A percentile compares a stretch with the other conserved stretches of the same genome.
Evolutionary conservation across 2,888 invertebrate species (phyloP).

Genomic region (Listrodromus nycthemerus): DNA sequence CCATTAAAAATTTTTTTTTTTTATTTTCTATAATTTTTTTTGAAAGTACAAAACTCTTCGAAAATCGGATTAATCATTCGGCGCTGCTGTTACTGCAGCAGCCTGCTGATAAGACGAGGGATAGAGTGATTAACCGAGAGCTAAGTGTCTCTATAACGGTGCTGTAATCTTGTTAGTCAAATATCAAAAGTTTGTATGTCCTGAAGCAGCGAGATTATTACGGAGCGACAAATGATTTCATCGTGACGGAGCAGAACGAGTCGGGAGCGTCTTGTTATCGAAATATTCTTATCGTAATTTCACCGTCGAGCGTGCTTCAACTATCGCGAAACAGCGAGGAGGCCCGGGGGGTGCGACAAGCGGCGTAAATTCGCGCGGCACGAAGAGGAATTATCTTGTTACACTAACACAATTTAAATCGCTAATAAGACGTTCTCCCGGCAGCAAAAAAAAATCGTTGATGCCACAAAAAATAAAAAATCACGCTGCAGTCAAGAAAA

Average conservation of each 20-base stretch:
- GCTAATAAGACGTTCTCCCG: too few relatives aligned
- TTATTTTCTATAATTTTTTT: too few relatives aligned
- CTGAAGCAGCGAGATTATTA: constrained; percentile 5
- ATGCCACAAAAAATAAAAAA: too few relatives aligned
- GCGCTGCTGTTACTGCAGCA: too few relatives aligned
- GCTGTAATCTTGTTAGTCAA: background rate
- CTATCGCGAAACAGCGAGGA: background rate
- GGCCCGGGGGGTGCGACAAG: background rate
- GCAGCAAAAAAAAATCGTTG: too few relatives aligned
- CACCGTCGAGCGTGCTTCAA: constrained; percentile 5
- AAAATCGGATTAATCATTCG: too few relatives aligned
- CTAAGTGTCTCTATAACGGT: background rate
- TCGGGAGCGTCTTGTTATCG: constrained; percentile 10
- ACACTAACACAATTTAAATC: too few relatives aligned
- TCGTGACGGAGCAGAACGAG: background rate
- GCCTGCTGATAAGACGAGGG: too few relatives aligned
- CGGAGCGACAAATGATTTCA: constrained; percentile 24
- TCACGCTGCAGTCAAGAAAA: too few relatives aligned
- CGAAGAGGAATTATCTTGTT: too few relatives aligned
- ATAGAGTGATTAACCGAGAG: background rate
- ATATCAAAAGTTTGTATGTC: background rate
- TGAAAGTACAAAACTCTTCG: too few relatives aligned
- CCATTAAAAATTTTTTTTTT: background rate
- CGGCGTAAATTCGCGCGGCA: too few relatives aligned
- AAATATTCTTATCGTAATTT: constrained; percentile 37